Evolutionary conservation across 64 coral and sea anemone species (phyloP).

Genomic region (Trachythela sp.): DNA sequence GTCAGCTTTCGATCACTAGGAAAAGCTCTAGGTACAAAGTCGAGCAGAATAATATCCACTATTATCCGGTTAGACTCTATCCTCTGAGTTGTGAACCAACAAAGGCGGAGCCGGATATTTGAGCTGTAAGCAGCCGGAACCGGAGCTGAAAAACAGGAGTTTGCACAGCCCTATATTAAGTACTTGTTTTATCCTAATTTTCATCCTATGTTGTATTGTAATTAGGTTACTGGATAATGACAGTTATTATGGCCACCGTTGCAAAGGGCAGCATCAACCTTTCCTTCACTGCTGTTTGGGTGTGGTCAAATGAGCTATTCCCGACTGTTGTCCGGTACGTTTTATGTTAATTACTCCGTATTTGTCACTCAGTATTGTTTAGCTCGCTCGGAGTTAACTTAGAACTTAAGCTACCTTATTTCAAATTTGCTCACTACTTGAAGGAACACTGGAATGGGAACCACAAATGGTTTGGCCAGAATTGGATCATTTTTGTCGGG

Average conservation of each 20-base stretch:
- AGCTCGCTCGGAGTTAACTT: too few relatives aligned
- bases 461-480: background rate
- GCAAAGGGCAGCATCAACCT: background rate
- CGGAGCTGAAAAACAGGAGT: too few relatives aligned
- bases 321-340: background rate
- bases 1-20: too few relatives aligned
- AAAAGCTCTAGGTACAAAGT: too few relatives aligned
- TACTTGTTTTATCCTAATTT: too few relatives aligned
- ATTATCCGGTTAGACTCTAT: too few relatives aligned
- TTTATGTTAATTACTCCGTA: background rate
- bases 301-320: background rate
- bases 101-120: too few relatives aligned
- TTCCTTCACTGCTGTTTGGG: background rate
- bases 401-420: too few relatives aligned
- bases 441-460: background rate
- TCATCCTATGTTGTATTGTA: background rate
- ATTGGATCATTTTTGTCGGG: background rate
- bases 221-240: background rate
- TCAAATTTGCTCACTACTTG: background rate
- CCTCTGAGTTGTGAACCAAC: too few relatives aligned
- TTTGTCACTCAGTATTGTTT: background rate
- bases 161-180: too few relatives aligned
- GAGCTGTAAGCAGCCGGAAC: too few relatives aligned
- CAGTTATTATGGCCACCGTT: background rate
- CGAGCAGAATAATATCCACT: too few relatives aligned